Evolutionary conservation across 2,888 invertebrate genomes (phyloP), one percentile per base, ranked within the genome.

Genomic region (Furcula furcula): DNA sequence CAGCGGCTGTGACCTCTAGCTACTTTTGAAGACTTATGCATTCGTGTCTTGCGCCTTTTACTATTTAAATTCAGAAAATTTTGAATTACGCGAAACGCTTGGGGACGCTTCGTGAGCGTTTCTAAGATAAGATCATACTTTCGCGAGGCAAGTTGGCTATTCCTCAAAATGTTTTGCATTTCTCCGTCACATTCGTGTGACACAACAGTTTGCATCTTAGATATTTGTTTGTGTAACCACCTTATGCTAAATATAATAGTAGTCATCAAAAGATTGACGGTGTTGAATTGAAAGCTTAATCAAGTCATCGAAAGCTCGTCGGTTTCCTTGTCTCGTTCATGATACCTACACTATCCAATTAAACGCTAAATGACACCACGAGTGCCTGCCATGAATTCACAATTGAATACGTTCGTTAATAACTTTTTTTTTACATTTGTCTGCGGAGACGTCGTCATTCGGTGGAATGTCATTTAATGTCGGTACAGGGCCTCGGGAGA

Each of bases 391-490:
- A 65, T 71, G 71, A 69, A 76, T 77, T 70, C 63, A 71, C 75
- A 75, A 75, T 80, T 73, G 74, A 79, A 79, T 77, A 66, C 55
- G 67, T 81, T 80, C 72, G 74, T 81, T 79, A 79, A 78, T 77
- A 75, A 67, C 51, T 55, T 71, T 74, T 71, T 27, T 62, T 54
- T 61, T 54, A 53, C 64, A 55, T 66, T 55, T 57, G 47, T 44
- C 55, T 53, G 59, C 58, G 60, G 53, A 52, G 47, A 46, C 64
- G 61, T 59, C 55, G 50, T 65, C 59, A 50, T 60, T 59, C 60
- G 65, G 63, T 59, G 72, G 74, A 73, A 71, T 74, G 64, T 64
- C 64, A n/a, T 74, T 72, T 68, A 64, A 53, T 61, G 66, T 59
- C 64, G 55, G 56, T 34, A 19, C 50, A 44, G 34, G 47, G 49